A percentile compares a stretch with the other conserved stretches of the same genome.
phyloP scores from a whole-genome alignment of 2,797 vertebrate species.

The Momotus momota region DNA sequence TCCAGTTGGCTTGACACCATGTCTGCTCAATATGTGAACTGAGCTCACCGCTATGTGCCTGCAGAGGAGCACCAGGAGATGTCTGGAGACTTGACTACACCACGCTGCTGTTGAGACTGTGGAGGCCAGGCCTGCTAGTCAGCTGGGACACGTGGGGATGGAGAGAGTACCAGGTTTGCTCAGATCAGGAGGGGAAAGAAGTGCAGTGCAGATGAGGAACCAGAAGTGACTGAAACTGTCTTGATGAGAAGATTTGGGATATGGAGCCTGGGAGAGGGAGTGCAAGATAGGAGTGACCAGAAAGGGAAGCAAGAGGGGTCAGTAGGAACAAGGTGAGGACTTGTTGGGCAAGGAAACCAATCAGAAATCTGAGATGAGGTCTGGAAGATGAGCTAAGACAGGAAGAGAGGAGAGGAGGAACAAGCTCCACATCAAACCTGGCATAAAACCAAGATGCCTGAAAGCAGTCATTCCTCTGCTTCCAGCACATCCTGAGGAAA shows the following conservation, averaged over 20 bases:
- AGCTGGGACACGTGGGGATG: neutral
- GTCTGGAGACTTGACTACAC: neutral
- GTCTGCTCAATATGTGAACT: neutral
- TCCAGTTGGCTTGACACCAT: slow-evolving; percentile 55
- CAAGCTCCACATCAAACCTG: neutral
- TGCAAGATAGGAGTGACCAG: slow-evolving; percentile 16
- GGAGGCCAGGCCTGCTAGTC: neutral
- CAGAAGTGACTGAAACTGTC: slow-evolving; percentile 25
- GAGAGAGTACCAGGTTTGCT: fast-evolving
- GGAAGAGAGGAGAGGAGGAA: neutral
- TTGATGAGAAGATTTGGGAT: neutral
- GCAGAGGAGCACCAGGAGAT: neutral
- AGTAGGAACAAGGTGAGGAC: slow-evolving; percentile 29
- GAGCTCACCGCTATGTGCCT: neutral
- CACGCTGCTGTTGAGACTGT: neutral
- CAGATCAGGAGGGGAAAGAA: neutral
- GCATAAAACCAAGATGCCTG: neutral
- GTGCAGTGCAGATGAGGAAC: neutral
- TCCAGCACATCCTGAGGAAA: neutral
- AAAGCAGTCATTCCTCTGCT: neutral
- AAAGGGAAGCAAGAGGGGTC: slow-evolving; percentile 39
- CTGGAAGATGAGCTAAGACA: neutral
- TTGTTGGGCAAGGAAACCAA: neutral
- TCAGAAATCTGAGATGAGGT: neutral
- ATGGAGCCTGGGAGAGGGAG: slow-evolving; percentile 4